These are phyloP conservation scores for Otus scops DNA, from an alignment of 2,797 vertebrate genomes.

Conservation along the genomic window DNA sequence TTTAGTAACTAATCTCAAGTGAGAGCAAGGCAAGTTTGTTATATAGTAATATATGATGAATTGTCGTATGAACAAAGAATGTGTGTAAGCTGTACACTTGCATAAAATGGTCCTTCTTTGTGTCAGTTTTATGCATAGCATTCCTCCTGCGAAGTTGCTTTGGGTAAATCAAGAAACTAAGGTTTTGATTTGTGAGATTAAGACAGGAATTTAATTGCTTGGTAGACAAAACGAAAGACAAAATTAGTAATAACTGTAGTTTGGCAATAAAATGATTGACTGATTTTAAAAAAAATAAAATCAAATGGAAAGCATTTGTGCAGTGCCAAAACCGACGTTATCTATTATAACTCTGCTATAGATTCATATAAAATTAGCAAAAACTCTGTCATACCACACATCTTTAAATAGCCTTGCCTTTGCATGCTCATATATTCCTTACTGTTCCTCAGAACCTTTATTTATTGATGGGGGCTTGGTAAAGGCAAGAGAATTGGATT, in stretches of 20 bases:
- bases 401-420: not conserved
- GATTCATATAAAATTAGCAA: not conserved
- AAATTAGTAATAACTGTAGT: not conserved
- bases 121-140: not conserved
- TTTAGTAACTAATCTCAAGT: not conserved
- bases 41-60: not conserved
- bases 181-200: not conserved
- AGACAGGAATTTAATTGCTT: not conserved
- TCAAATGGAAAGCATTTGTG: not conserved
- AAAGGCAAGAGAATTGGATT: not conserved
- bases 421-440: rapidly evolving
- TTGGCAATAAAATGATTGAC: not conserved
- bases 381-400: not conserved
- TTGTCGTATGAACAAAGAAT: not conserved
- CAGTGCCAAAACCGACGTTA: not conserved
- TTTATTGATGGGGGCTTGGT: not conserved
- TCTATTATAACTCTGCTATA: not conserved
- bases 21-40: not conserved
- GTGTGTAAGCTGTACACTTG: not conserved
- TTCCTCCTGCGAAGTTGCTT: not conserved
- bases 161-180: not conserved
- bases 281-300: not conserved
- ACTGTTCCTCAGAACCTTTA: not conserved
- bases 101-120: not conserved
- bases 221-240: not conserved